Conservation (phyloP, 1,140 invertebrate genomes). For the Pteromalus puparum region DNA sequence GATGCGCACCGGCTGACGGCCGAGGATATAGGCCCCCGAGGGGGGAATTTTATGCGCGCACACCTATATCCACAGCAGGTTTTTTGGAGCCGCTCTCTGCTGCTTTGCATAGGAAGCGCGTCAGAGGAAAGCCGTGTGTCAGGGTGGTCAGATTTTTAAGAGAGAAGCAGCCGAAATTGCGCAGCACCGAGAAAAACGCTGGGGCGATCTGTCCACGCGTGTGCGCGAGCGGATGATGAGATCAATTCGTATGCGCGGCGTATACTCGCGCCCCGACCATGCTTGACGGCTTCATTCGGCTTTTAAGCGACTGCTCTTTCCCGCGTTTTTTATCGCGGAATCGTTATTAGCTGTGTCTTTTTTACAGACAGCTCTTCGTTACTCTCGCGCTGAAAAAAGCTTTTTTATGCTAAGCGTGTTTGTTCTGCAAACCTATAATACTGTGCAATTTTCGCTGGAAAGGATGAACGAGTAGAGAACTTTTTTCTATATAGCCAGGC, state of each 20-base stretch:
- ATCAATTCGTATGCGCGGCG: slow-evolving; percentile 46
- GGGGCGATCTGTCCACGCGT: background rate
- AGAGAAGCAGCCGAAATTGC: slow-evolving; percentile 58
- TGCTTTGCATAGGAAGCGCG: slow-evolving; percentile 66
- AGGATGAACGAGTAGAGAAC: background rate
- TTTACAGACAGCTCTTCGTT: background rate
- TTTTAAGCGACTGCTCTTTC: background rate
- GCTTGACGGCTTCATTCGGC: slow-evolving; percentile 43
- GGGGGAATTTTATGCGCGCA: slow-evolving; percentile 48
- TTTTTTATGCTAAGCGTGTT: slow-evolving; percentile 29
- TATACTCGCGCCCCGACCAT: background rate
- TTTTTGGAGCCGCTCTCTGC: slow-evolving; percentile 17
- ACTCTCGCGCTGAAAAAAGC: background rate
- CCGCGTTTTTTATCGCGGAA: background rate
- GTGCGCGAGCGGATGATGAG: slow-evolving; percentile 22
- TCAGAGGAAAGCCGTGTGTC: slow-evolving; percentile 65
- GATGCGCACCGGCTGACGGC: slow-evolving; percentile 20
- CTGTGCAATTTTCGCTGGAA: slow-evolving; percentile 13
- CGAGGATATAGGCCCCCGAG: slow-evolving; percentile 52
- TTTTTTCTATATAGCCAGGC: background rate
- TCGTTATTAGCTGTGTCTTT: background rate
- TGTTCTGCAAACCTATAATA: slow-evolving; percentile 25
- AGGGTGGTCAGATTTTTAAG: slow-evolving; percentile 60
- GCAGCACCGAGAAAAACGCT: slow-evolving; percentile 38
- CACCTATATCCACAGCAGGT: slow-evolving; percentile 48